Percentiles rank a stretch among this genome's conserved stretches.
Evolutionary conservation across 2,113 vertebrate genomes (phyloP).

Genomic region (Mesitornis unicolor): DNA sequence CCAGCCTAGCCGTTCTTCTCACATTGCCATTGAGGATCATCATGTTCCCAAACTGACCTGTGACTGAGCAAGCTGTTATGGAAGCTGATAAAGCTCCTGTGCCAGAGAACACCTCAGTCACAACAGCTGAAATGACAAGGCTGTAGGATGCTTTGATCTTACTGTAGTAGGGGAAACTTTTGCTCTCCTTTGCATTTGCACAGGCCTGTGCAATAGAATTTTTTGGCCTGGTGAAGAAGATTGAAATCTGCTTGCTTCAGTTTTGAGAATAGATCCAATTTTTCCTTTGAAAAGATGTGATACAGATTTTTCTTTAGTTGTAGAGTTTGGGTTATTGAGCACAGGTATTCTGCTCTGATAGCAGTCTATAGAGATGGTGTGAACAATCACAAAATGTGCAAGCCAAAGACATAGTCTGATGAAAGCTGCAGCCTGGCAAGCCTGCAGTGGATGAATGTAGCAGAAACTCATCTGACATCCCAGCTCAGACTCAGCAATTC

Average conservation of each 20-base stretch:
- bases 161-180: not conserved
- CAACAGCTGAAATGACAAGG: not conserved
- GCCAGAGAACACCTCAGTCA: not conserved
- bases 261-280: not conserved
- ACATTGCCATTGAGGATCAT: not conserved
- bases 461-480: not conserved
- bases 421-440: not conserved
- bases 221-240: not conserved
- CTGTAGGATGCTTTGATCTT: not conserved
- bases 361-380: not conserved
- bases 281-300: not conserved
- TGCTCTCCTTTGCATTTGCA: not conserved
- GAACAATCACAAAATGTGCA: accelerated
- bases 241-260: not conserved
- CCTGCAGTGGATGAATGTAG: not conserved
- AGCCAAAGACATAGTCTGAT: not conserved
- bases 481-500: not conserved
- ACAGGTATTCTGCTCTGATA: not conserved
- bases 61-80: not conserved
- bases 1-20: not conserved
- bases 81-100: not conserved
- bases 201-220: not conserved
- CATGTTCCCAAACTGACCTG: not conserved
- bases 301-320: not conserved
- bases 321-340: not conserved